Conservation (phyloP, 1,140 invertebrate genomes). For the Pachypeltis micranthus region DNA sequence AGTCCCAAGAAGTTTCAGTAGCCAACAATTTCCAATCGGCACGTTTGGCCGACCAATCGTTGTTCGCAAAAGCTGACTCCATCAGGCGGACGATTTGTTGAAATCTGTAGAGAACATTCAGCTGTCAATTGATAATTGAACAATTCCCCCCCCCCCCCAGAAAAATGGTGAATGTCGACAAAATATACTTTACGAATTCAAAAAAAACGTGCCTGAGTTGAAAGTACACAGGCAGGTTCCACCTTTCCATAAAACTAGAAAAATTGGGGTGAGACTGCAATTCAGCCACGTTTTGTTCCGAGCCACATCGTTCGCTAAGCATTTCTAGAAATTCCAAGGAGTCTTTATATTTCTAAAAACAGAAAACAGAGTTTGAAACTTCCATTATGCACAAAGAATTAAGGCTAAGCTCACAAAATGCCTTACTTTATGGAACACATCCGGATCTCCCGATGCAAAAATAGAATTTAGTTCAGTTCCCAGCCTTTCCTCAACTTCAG, state of each 20-base stretch:
- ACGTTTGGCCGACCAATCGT: slow-evolving; percentile 7
- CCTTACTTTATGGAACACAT: slow-evolving; percentile 62
- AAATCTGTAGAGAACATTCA: slow-evolving; percentile 45
- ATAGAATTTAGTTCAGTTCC: slow-evolving; percentile 65
- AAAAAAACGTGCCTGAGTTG: slow-evolving; percentile 54
- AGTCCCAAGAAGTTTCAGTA: slow-evolving; percentile 43
- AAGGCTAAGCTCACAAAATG: background rate
- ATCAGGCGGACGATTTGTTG: slow-evolving; percentile 72
- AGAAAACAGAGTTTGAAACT: slow-evolving; percentile 19
- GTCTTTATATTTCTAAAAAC: slow-evolving; percentile 58
- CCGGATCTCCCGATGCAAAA: slow-evolving; percentile 82
- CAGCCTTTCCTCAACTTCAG: slow-evolving; percentile 65
- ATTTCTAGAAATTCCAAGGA: slow-evolving; percentile 66
- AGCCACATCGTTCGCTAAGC: slow-evolving; percentile 55
- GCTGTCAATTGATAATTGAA: slow-evolving; percentile 22
- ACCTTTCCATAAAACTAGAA: slow-evolving; percentile 64
- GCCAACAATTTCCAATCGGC: slow-evolving; percentile 19
- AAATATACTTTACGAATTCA: too few relatives aligned
- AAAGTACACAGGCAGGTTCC: slow-evolving; percentile 91
- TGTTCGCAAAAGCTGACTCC: slow-evolving; percentile 44
- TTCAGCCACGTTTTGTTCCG: slow-evolving; percentile 38
- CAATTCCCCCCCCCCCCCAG: slow-evolving; percentile 18
- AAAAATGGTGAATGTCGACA: too few relatives aligned
- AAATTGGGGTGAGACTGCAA: slow-evolving; percentile 53
- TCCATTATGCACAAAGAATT: slow-evolving; percentile 5